Conservation (phyloP, 2,113 vertebrate species). For the Drymodes brunneopygia region DNA sequence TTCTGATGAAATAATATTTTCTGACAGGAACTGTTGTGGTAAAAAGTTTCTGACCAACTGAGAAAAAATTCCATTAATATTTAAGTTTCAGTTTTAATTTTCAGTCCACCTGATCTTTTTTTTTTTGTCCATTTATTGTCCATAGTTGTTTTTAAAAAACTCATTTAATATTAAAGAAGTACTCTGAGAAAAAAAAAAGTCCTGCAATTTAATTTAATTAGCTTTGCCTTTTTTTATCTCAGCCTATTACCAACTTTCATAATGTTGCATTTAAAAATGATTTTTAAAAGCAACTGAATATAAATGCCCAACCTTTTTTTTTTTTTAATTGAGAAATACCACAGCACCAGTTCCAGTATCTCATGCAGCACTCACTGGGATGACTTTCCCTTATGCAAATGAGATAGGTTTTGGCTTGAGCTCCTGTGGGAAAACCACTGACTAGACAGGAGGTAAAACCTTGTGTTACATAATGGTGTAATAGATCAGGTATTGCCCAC, state of each 20-base stretch:
- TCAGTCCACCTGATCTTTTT: not conserved
- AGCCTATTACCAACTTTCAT: not conserved
- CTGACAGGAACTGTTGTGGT: not conserved
- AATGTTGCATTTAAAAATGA: not conserved
- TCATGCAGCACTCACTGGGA: not conserved
- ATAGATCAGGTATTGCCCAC: not conserved
- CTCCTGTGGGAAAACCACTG: not conserved
- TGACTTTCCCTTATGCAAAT: not conserved
- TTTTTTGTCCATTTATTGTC: not conserved
- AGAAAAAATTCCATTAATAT: not conserved
- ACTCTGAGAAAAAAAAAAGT: not conserved
- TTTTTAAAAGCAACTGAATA: not conserved
- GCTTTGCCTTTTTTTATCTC: not conserved
- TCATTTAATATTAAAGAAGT: slow-evolving; percentile 45
- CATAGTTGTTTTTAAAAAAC: slow-evolving; percentile 37
- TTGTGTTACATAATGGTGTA: not conserved
- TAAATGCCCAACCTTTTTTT: not conserved
- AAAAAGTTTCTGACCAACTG: not conserved
- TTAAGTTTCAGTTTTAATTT: slow-evolving; percentile 24
- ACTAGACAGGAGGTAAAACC: not conserved
- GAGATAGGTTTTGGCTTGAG: not conserved
- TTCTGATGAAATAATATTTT: not conserved
- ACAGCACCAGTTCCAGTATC: not conserved
- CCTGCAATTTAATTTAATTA: slow-evolving; percentile 24
- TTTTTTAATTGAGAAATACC: not conserved